phyloP scores from a whole-genome alignment of 2,888 invertebrate genomes.

The Drosophila nigritarsus region DNA sequence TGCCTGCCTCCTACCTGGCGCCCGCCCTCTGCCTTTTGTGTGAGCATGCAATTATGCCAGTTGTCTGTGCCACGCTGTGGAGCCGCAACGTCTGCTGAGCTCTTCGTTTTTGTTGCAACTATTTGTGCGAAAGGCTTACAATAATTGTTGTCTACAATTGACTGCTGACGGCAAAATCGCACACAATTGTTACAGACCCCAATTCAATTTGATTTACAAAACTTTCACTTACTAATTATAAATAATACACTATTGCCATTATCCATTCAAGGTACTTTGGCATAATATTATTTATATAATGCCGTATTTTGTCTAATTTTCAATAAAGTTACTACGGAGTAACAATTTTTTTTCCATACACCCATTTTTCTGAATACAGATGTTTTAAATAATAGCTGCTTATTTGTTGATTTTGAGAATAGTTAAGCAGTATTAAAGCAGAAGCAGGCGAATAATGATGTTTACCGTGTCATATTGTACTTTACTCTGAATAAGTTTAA shows the following conservation, averaged over 20 bases:
- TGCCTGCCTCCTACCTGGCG: background rate
- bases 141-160: slow-evolving; percentile 38
- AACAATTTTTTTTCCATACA: no score
- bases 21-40: slow-evolving; percentile 12
- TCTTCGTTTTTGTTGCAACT: slow-evolving; percentile 12
- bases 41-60: slow-evolving; percentile 65
- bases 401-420: background rate
- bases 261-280: background rate
- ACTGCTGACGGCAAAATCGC: background rate
- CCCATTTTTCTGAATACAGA: background rate
- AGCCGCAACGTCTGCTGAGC: slow-evolving; percentile 13
- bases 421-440: no score
- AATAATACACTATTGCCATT: background rate
- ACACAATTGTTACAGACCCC: background rate
- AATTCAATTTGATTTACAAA: slow-evolving; percentile 1
- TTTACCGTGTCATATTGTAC: background rate
- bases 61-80: slow-evolving; percentile 21
- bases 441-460: background rate
- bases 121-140: slow-evolving; percentile 31
- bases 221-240: background rate
- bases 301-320: no score
- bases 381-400: no score
- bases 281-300: background rate
- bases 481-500: background rate
- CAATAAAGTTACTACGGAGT: no score